Percentiles rank a stretch among this genome's conserved stretches.
Evolutionary conservation across 2,888 invertebrate species (phyloP).

Genomic region (Amiota mariae): DNA sequence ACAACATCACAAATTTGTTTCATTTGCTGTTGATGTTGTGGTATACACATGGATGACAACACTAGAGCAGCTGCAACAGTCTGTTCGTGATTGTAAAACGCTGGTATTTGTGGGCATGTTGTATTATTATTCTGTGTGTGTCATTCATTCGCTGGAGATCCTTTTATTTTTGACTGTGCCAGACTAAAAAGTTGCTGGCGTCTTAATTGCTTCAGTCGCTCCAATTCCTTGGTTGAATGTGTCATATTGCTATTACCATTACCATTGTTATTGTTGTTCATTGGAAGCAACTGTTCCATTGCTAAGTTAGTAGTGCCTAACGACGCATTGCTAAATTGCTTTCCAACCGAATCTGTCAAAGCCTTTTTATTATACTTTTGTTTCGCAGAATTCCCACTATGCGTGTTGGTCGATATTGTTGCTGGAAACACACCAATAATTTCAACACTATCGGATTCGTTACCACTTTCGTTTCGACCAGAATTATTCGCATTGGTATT

Average conservation of each 20-base stretch:
- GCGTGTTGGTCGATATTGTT: slow-evolving; percentile 30
- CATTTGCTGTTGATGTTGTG: slow-evolving; percentile 33
- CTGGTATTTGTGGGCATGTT: slow-evolving; percentile 55
- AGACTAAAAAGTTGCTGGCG: slow-evolving; percentile 39
- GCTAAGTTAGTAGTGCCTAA: slow-evolving; percentile 30
- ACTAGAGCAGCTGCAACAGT: slow-evolving; percentile 68
- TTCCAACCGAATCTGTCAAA: slow-evolving; percentile 35
- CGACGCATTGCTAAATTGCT: slow-evolving; percentile 24
- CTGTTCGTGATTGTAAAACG: slow-evolving; percentile 69
- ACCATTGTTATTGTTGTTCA: not conserved
- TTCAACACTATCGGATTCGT: slow-evolving; percentile 73
- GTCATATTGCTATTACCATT: not conserved
- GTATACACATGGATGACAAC: slow-evolving; percentile 65
- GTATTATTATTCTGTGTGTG: slow-evolving; percentile 44
- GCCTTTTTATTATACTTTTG: slow-evolving; percentile 45
- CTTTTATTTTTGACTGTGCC: slow-evolving; percentile 39
- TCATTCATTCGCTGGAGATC: slow-evolving; percentile 60
- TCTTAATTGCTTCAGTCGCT: slow-evolving; percentile 49
- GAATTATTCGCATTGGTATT: slow-evolving; percentile 30
- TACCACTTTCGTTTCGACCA: slow-evolving; percentile 64
- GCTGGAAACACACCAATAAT: slow-evolving; percentile 70
- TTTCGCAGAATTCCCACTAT: slow-evolving; percentile 42
- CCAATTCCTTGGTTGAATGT: slow-evolving; percentile 1
- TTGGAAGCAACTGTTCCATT: slow-evolving; percentile 6
- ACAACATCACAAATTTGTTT: not conserved